A percentile compares a stretch with the other conserved stretches of the same genome.
These are phyloP conservation scores for Platycheirus albimanus DNA, from an alignment of 2,888 invertebrate genomes.

Conservation along the genomic window DNA sequence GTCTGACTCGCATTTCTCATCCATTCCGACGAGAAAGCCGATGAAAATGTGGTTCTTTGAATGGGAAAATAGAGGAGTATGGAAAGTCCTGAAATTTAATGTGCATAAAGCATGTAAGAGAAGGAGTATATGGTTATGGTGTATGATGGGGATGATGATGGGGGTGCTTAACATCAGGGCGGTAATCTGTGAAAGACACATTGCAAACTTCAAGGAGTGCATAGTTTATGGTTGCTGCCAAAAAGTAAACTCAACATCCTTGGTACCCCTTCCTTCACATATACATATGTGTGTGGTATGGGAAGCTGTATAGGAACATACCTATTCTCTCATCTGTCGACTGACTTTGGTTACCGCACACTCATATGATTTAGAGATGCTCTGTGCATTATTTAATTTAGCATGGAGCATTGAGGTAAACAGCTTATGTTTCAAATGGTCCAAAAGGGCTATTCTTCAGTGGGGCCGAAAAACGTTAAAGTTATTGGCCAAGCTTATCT, in stretches of 20 bases:
- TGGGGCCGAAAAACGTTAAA: too few species aligned
- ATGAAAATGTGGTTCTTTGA: conserved; percentile 48
- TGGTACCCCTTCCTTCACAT: background rate
- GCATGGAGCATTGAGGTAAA: conserved; percentile 43
- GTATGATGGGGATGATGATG: background rate
- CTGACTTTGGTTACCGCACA: conserved; percentile 41
- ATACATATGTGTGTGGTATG: background rate
- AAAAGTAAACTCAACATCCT: conserved; percentile 40
- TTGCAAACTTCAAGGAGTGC: conserved; percentile 44
- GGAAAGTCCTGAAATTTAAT: conserved; percentile 21
- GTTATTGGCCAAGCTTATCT: too few species aligned
- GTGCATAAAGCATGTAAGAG: conserved; percentile 33
- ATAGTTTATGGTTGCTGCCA: conserved; percentile 49
- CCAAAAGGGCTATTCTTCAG: conserved; percentile 9
- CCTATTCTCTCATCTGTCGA: background rate
- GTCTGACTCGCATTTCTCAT: conserved; percentile 56
- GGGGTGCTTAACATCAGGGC: background rate
- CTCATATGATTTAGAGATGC: conserved; percentile 56
- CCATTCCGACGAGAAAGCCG: conserved; percentile 49
- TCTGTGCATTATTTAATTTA: conserved; percentile 59
- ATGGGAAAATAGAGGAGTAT: background rate
- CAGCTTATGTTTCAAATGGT: conserved; percentile 59
- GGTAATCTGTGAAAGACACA: conserved; percentile 28
- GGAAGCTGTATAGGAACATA: background rate
- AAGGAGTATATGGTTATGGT: too few species aligned